A percentile compares a stretch with the other conserved stretches of the same genome.
These are phyloP conservation scores for Sarcophilus harrisii DNA, from an alignment of 2,797 vertebrate species.

Conservation along the genomic window DNA sequence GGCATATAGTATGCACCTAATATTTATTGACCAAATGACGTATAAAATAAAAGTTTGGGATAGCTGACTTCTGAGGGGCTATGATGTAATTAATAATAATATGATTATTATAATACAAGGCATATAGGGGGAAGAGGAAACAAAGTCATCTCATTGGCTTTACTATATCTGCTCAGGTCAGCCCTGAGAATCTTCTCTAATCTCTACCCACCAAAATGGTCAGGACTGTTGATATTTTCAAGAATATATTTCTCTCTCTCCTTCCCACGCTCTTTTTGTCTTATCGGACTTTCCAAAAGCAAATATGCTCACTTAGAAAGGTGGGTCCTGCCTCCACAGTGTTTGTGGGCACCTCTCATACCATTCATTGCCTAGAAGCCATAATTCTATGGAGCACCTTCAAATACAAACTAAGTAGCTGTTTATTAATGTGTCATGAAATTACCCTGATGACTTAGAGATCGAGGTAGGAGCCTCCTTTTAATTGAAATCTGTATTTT, in stretches of 20 bases:
- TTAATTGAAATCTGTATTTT: conserved; percentile 15
- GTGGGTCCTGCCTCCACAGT: background rate
- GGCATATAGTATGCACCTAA: background rate
- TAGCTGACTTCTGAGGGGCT: background rate
- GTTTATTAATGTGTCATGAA: background rate
- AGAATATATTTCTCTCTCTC: background rate
- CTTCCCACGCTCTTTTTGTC: background rate
- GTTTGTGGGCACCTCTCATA: background rate
- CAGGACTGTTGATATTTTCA: background rate
- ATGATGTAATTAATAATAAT: background rate
- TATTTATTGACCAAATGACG: background rate
- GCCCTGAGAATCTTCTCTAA: background rate
- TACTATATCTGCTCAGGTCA: background rate
- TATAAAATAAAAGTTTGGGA: background rate
- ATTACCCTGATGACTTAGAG: background rate
- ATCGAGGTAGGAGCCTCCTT: background rate
- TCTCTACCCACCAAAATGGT: background rate
- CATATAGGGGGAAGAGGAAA: background rate
- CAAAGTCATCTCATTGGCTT: background rate
- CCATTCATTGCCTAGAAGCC: background rate
- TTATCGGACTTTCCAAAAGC: background rate
- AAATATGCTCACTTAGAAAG: background rate
- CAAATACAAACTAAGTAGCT: background rate
- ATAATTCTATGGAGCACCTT: background rate
- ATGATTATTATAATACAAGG: background rate